Percentiles rank a stretch among this genome's conserved stretches.
phyloP scores from a whole-genome alignment of 1,140 invertebrate genomes.

The Diabrotica undecimpunctata region DNA sequence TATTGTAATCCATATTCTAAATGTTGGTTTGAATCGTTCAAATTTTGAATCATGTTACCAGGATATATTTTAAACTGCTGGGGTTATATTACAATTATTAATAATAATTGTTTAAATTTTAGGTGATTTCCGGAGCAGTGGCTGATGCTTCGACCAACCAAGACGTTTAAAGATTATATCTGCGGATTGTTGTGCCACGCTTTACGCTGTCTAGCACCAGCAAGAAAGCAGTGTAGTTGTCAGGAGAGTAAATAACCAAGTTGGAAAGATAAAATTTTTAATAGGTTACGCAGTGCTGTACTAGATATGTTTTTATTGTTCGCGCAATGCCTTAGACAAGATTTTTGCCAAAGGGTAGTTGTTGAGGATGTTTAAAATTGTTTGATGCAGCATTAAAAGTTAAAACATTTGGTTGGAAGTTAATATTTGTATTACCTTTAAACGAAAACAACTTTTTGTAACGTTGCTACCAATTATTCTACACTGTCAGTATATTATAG shows the following conservation, averaged over 20 bases:
- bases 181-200: constrained; percentile 38
- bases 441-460: no score
- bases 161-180: constrained; percentile 35
- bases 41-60: no score
- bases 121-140: constrained; percentile 30
- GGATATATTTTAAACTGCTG: no score
- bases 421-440: no score
- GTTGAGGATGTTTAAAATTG: neutral
- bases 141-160: constrained; percentile 27
- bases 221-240: constrained; percentile 38
- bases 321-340: neutral
- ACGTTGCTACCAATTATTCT: no score
- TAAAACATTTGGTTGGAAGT: no score
- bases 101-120: neutral
- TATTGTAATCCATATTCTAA: no score
- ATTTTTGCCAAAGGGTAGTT: neutral
- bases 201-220: constrained; percentile 35
- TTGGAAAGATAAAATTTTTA: neutral
- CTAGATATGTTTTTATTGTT: neutral
- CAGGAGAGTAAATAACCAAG: constrained; percentile 19
- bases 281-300: neutral
- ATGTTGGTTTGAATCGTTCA: no score
- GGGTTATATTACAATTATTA: no score
- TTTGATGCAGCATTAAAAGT: neutral
- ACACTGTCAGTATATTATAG: no score